Evolutionary conservation across 2,113 vertebrate species (phyloP).

Genomic region (Scolopax mira): DNA sequence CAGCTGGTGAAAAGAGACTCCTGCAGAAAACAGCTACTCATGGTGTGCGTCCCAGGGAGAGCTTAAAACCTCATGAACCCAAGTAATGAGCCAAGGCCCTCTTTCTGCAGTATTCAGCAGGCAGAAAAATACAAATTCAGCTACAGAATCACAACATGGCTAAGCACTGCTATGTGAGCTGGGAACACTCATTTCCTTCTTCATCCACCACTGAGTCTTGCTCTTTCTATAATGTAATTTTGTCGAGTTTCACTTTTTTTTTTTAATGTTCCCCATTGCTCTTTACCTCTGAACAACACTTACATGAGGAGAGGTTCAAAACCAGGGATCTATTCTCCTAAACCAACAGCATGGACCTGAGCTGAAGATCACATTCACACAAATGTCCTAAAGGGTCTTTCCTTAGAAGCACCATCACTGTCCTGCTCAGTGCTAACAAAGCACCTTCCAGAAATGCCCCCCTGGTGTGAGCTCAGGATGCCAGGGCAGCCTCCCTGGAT

Average conservation of each 20-base stretch:
- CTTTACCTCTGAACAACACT: background rate
- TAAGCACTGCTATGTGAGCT: background rate
- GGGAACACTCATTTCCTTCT: background rate
- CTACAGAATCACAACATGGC: background rate
- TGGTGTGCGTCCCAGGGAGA: accelerated
- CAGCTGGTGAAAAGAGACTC: background rate
- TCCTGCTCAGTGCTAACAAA: background rate
- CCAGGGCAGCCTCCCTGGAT: background rate
- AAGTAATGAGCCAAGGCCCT: background rate
- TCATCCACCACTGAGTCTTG: background rate
- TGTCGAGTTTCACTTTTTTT: background rate
- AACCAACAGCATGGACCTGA: background rate
- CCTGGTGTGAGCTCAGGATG: background rate
- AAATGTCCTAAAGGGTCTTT: background rate
- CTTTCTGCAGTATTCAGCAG: background rate
- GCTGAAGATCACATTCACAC: background rate
- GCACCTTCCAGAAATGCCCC: background rate
- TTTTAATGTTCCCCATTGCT: background rate
- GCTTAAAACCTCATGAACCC: background rate
- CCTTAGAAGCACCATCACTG: background rate
- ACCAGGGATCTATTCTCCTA: background rate
- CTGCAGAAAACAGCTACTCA: background rate
- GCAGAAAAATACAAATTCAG: background rate
- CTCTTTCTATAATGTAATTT: background rate
- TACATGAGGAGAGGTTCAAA: background rate